phyloP scores from a whole-genome alignment of 1,140 invertebrate genomes.

The Drosophila tani region DNA sequence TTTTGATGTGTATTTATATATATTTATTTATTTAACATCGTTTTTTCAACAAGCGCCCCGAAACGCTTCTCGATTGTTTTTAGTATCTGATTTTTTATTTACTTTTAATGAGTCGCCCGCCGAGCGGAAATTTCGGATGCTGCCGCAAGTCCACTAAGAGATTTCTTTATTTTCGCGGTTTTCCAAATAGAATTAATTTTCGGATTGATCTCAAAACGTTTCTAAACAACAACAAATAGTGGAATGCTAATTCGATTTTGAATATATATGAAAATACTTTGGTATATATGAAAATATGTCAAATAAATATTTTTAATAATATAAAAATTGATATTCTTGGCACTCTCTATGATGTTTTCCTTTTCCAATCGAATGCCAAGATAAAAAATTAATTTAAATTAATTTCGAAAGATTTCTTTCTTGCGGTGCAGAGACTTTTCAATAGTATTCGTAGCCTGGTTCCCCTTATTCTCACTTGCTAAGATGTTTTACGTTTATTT shows the following conservation, averaged over 20 bases:
- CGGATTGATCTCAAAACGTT: constrained; percentile 6
- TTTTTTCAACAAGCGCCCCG: constrained; percentile 69
- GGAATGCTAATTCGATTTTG: not conserved
- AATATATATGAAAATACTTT: not conserved
- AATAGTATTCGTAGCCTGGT: not conserved
- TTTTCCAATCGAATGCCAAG: not conserved
- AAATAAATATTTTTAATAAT: constrained; percentile 10
- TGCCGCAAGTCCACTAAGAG: constrained; percentile 26
- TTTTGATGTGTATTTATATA: constrained; percentile 59
- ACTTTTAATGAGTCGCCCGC: constrained; percentile 72
- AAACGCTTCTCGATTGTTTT: constrained; percentile 73
- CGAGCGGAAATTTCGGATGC: constrained; percentile 46
- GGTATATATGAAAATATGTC: constrained; percentile 1
- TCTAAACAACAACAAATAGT: constrained; percentile 2
- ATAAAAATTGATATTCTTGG: constrained; percentile 6
- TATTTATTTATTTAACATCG: constrained; percentile 81
- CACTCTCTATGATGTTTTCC: not conserved
- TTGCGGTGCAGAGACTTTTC: not conserved
- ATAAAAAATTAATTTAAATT: constrained; percentile 4
- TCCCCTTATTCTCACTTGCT: constrained; percentile 19
- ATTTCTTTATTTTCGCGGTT: constrained; percentile 28
- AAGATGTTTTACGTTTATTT: constrained; percentile 54
- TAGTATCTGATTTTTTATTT: constrained; percentile 79
- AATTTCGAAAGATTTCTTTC: not conserved
- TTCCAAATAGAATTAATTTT: constrained; percentile 10